A percentile compares a stretch with the other conserved stretches of the same genome.
Conservation (phyloP, 2,888 invertebrate genomes). For the Macaria notata region DNA sequence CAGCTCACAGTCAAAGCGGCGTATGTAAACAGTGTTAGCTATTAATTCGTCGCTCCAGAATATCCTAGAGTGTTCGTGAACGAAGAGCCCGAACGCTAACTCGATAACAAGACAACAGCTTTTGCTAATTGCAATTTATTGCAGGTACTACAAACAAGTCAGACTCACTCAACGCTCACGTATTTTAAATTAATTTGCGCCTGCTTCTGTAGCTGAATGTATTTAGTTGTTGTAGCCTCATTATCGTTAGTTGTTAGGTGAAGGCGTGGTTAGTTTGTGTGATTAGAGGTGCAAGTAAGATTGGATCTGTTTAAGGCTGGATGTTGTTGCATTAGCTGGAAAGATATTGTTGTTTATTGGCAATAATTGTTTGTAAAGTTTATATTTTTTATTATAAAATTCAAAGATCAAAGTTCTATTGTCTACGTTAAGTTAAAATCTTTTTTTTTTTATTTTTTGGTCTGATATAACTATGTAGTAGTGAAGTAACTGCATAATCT, state of each 20-base stretch:
- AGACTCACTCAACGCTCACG: slow-evolving; percentile 74
- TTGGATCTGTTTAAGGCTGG: too few species aligned
- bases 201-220: slow-evolving; percentile 47
- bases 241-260: not conserved
- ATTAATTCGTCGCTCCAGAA: slow-evolving; percentile 61
- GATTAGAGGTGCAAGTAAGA: too few species aligned
- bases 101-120: slow-evolving; percentile 81
- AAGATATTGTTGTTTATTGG: too few species aligned
- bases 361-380: too few species aligned
- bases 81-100: slow-evolving; percentile 72
- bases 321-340: too few species aligned
- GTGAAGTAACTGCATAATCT: too few species aligned
- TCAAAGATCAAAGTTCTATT: too few species aligned
- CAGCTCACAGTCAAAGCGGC: slow-evolving; percentile 8
- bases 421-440: too few species aligned
- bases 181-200: slow-evolving; percentile 80
- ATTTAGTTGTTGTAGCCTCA: slow-evolving; percentile 27
- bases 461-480: too few species aligned
- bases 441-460: too few species aligned
- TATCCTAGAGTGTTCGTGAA: slow-evolving; percentile 58
- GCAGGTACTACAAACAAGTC: slow-evolving; percentile 80
- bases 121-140: slow-evolving; percentile 81
- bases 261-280: too few species aligned
- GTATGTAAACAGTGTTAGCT: slow-evolving; percentile 48
- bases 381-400: too few species aligned